phyloP scores from a whole-genome alignment of 2,113 vertebrate species.

The Kobus ellipsiprymnus region DNA sequence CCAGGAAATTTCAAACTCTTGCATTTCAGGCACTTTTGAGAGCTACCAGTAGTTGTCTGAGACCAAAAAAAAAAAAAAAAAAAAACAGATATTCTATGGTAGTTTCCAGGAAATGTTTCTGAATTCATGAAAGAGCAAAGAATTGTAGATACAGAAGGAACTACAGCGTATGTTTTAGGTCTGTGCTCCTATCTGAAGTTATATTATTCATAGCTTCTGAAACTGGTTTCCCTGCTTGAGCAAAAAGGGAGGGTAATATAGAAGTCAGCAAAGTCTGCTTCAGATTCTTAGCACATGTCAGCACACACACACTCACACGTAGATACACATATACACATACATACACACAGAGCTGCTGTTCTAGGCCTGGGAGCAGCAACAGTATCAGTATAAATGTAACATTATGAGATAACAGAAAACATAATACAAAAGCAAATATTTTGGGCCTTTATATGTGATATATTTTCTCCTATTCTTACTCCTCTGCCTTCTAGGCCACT shows the following conservation, averaged over 20 bases:
- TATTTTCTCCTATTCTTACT: not conserved
- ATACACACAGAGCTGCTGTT: not conserved
- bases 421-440: not conserved
- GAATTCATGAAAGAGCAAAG: not conserved
- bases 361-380: not conserved
- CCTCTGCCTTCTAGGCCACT: not conserved
- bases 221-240: not conserved
- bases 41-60: not conserved
- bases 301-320: not conserved
- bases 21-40: not conserved
- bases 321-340: accelerated
- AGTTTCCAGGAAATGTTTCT: not conserved
- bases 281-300: not conserved
- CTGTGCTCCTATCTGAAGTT: not conserved
- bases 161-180: not conserved
- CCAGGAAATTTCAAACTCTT: not conserved
- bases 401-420: not conserved
- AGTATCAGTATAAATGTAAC: not conserved
- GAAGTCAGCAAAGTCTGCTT: not conserved
- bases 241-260: not conserved
- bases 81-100: not conserved
- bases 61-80: not conserved
- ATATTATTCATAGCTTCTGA: not conserved
- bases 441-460: not conserved
- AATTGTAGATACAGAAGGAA: not conserved